phyloP scores from a whole-genome alignment of 2,888 invertebrate genomes.

The Blastobasis lacticolella region DNA sequence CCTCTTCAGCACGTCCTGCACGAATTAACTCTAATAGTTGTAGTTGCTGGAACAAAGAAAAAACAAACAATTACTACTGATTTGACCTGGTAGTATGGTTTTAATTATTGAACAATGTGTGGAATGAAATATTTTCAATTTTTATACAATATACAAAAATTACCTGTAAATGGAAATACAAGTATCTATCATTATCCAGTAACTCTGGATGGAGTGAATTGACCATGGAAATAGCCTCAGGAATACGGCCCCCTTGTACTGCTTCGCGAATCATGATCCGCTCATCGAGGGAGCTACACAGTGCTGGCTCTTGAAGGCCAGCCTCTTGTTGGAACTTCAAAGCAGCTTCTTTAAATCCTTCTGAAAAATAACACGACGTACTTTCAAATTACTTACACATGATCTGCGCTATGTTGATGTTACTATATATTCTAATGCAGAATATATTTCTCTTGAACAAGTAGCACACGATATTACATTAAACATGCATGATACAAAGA shows the following conservation, averaged over 20 bases:
- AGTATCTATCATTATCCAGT: conserved; percentile 94
- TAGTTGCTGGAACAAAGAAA: conserved; percentile 79
- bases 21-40: conserved; percentile 92
- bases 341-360: conserved; percentile 97
- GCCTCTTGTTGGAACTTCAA: conserved; percentile 97
- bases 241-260: conserved; percentile 92
- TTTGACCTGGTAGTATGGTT: background rate
- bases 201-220: conserved; percentile 96
- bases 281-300: conserved; percentile 88
- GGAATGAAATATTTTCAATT: background rate
- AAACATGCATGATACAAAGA: background rate
- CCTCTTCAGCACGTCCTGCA: conserved; percentile 88
- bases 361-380: conserved; percentile 53
- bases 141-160: background rate
- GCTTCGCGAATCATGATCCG: conserved; percentile 94
- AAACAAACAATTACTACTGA: background rate
- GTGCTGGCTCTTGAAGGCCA: conserved; percentile 75
- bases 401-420: too few species aligned
- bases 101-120: background rate
- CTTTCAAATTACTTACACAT: too few species aligned
- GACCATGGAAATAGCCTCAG: conserved; percentile 94
- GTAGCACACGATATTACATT: too few species aligned
- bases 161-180: conserved; percentile 96
- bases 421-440: too few species aligned
- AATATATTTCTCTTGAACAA: too few species aligned